Evolutionary conservation across 2,888 invertebrate genomes (phyloP), one percentile per base, ranked within the genome.

Genomic region (Latheticus oryzae): DNA sequence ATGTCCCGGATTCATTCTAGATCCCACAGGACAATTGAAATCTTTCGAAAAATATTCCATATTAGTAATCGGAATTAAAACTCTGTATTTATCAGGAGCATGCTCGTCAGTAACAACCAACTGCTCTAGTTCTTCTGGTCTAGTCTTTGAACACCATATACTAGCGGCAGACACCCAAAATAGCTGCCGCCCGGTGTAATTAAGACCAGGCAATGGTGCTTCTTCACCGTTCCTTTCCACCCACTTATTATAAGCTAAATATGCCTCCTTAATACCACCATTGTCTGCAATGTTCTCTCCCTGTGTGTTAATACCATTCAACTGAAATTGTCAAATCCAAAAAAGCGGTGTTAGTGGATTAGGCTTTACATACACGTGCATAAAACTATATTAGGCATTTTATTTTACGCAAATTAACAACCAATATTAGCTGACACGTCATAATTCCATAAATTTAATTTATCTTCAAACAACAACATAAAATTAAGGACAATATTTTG

Each of bases 251-350:
- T 78, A 78, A 26, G 78, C 78, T 60, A 75, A 66, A 67, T 78
- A 97, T 0, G 95, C 92, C 77, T 95, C 91, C 76, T 95, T 95
- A 64, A 95, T 87, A 2, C 95, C 96, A 3, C 95, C 95, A 75
- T 94, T 96, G 76, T 96, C 96, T 0, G 96, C 96, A 57, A 96
- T 95, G 76, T 96, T 96, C 77, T 96, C 95, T 8, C 94, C 94
- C 79, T 94, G 93, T 0, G 95, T 95, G 73, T 92, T 92, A 63
- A 93, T 88, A 54, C 96, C 96, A 73, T 95, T 94, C 52, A 96
- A 76, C 93, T 93, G 77, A 9, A 79, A 76, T 61, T 63, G 8
- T 50, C 56, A 54, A 58, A 53, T 40, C 28, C 37, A 43, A 38
- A 42, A 50, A 58, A 68, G 55, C 55, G 55, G 30, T 47, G 55